These are phyloP conservation scores for Carterocephalus palaemon DNA, from an alignment of 2,888 invertebrate genomes.

Conservation along the genomic window DNA sequence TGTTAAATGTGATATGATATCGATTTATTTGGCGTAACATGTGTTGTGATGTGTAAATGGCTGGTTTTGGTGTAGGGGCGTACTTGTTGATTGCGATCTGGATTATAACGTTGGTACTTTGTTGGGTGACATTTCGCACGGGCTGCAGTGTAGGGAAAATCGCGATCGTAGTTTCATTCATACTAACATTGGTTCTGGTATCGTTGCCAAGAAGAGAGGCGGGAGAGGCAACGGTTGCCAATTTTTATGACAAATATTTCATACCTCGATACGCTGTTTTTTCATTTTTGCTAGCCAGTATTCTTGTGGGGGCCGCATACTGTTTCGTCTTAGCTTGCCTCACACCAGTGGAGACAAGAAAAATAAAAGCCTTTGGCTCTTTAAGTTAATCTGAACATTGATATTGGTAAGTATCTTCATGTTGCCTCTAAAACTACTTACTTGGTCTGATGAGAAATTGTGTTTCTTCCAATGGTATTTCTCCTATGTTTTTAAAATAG, in stretches of 20 bases:
- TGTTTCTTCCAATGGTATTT: no score
- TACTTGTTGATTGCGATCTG: slow-evolving; percentile 82
- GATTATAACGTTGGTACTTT: slow-evolving; percentile 80
- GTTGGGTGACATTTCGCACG: slow-evolving; percentile 81
- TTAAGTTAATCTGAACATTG: slow-evolving; percentile 35
- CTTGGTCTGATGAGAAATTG: no score
- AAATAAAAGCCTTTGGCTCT: slow-evolving; percentile 54
- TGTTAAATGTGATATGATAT: slow-evolving; percentile 2
- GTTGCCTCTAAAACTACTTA: no score
- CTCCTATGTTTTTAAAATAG: no score
- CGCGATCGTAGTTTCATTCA: slow-evolving; percentile 72
- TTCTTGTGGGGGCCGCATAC: slow-evolving; percentile 46
- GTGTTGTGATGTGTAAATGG: slow-evolving; percentile 41
- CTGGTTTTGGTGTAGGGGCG: slow-evolving; percentile 81
- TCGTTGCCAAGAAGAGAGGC: slow-evolving; percentile 78
- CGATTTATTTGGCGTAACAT: slow-evolving; percentile 3
- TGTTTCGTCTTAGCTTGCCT: slow-evolving; percentile 55
- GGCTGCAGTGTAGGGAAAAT: slow-evolving; percentile 82
- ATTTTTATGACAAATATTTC: slow-evolving; percentile 70
- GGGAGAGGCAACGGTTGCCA: slow-evolving; percentile 50
- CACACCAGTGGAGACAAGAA: slow-evolving; percentile 54
- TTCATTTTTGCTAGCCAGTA: slow-evolving; percentile 48
- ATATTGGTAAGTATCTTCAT: slow-evolving; percentile 49
- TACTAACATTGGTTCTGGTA: slow-evolving; percentile 79
- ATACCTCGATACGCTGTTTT: slow-evolving; percentile 52